Percentiles rank a stretch among this genome's conserved stretches.
Evolutionary conservation across 2,888 invertebrate genomes (phyloP).

Genomic region (Latrodectus elegans): DNA sequence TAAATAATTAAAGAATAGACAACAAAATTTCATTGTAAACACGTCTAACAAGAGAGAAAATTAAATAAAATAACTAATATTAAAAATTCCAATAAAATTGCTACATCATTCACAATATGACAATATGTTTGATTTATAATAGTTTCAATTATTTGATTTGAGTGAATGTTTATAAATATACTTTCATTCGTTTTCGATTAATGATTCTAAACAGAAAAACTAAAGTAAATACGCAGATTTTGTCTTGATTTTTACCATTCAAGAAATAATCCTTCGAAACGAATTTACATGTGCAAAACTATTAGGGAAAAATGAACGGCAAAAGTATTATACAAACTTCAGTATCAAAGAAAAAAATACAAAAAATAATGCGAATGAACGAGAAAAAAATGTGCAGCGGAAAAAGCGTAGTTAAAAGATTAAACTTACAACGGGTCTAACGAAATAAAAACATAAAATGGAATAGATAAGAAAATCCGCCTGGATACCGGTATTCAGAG

Average conservation of each 20-base stretch:
- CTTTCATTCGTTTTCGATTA: too few relatives aligned
- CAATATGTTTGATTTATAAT: too few relatives aligned
- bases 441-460: constrained; percentile 43
- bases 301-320: constrained; percentile 41
- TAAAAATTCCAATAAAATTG: too few relatives aligned
- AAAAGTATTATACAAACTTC: constrained; percentile 36
- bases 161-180: too few relatives aligned
- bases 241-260: background rate
- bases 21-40: too few relatives aligned
- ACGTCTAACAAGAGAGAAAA: too few relatives aligned
- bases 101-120: too few relatives aligned
- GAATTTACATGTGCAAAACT: constrained; percentile 32
- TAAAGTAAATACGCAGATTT: too few relatives aligned
- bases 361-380: background rate
- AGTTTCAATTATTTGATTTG: too few relatives aligned
- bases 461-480: constrained; percentile 62
- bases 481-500: constrained; percentile 22
- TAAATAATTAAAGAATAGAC: too few relatives aligned
- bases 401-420: constrained; percentile 65
- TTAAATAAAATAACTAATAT: too few relatives aligned
- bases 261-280: constrained; percentile 41
- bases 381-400: constrained; percentile 9
- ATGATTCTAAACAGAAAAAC: too few relatives aligned
- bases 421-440: constrained; percentile 61
- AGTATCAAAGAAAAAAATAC: constrained; percentile 19